Evolutionary conservation across 2,113 vertebrate genomes (phyloP).

Genomic region (pig (Sus scrofa)): DNA sequence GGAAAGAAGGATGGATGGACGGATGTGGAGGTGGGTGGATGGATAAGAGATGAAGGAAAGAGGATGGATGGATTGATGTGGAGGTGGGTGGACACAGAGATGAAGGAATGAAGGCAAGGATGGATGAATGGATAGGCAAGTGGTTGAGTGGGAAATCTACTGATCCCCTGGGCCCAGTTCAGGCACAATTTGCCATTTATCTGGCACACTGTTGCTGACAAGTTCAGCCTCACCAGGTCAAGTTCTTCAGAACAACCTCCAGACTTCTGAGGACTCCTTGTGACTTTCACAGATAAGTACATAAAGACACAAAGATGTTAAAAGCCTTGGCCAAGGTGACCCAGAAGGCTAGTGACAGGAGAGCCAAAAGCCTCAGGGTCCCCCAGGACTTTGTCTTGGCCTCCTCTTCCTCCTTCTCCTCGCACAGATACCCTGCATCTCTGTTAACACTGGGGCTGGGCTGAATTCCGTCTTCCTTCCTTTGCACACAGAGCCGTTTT

Average conservation of each 20-base stretch:
- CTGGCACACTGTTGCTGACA: not conserved
- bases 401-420: not conserved
- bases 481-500: not conserved
- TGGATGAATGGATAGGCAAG: not conserved
- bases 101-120: too few relatives aligned
- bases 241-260: not conserved
- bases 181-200: not conserved
- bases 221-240: not conserved
- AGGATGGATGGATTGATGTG: too few relatives aligned
- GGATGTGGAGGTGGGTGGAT: not conserved
- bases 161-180: not conserved
- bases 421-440: not conserved
- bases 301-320: not conserved
- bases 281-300: constrained; percentile 3
- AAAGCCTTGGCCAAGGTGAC: not conserved
- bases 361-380: not conserved
- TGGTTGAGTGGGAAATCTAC: not conserved
- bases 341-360: not conserved
- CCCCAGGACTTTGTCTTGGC: not conserved
- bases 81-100: too few relatives aligned
- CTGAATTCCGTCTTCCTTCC: not conserved
- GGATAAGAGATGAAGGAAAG: accelerated
- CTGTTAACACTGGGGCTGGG: not conserved
- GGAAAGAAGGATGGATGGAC: not conserved
- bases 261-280: not conserved